Conservation (phyloP, 2,797 vertebrate species). For the Chloroceryle inda region DNA sequence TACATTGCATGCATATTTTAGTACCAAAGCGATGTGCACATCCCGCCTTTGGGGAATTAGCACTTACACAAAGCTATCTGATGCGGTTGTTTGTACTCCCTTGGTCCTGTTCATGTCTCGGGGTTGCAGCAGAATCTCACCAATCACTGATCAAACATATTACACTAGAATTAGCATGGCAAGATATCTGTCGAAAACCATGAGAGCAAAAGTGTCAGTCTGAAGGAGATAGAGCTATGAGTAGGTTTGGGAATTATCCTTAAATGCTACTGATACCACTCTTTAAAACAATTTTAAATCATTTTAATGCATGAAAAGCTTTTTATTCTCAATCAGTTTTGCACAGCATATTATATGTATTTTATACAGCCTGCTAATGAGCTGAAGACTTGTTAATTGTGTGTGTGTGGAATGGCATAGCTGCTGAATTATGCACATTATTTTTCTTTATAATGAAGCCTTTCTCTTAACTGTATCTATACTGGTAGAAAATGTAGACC, state of each 20-base stretch:
- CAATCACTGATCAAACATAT: background rate
- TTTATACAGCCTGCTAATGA: constrained; percentile 72
- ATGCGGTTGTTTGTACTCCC: background rate
- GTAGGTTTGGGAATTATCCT: background rate
- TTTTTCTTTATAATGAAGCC: constrained; percentile 17
- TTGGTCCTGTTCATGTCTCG: background rate
- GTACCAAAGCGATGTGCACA: no score
- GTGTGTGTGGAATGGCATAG: constrained; percentile 50
- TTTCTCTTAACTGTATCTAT: constrained; percentile 29
- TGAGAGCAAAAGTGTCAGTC: background rate
- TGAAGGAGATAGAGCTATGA: background rate
- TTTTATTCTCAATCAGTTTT: constrained; percentile 68
- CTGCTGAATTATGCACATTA: constrained; percentile 70
- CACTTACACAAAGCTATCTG: rapidly evolving
- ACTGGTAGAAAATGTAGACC: background rate
- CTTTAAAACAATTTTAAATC: constrained; percentile 42
- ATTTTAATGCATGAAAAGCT: constrained; percentile 49
- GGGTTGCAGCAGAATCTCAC: background rate
- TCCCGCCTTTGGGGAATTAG: background rate
- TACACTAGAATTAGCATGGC: background rate
- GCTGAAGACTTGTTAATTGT: constrained; percentile 70
- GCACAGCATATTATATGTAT: constrained; percentile 60
- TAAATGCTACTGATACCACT: background rate
- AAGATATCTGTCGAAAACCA: background rate
- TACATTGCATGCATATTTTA: no score